Conservation (phyloP, 2,888 invertebrate species). For the Pycnomerus fuliginosus region DNA sequence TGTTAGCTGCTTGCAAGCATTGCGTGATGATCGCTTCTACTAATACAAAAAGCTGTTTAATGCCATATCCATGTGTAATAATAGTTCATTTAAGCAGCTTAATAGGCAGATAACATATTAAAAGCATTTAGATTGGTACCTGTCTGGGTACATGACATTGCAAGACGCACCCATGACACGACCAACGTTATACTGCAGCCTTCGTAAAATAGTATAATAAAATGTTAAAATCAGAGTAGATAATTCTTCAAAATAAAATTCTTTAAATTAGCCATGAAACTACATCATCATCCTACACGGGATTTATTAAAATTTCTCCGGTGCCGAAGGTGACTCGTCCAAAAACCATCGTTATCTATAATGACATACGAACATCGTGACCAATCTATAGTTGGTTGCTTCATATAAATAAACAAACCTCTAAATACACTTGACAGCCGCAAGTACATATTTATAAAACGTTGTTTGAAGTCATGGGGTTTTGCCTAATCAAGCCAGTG, state of each 20-base stretch:
- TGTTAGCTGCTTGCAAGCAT: too few species aligned
- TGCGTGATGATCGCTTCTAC: too few species aligned
- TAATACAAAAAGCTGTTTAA: slow-evolving; percentile 10
- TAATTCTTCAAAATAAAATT: too few species aligned
- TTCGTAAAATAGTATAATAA: too few species aligned
- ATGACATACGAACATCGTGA: slow-evolving; percentile 23
- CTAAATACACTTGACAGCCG: slow-evolving; percentile 19
- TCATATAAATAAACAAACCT: slow-evolving; percentile 17
- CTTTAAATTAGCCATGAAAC: too few species aligned
- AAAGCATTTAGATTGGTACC: slow-evolving; percentile 18
- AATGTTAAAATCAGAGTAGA: too few species aligned
- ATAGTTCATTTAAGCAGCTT: slow-evolving; percentile 14
- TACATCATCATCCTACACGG: too few species aligned
- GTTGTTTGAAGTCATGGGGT: neutral
- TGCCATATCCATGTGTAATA: slow-evolving; percentile 16
- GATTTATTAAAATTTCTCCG: too few species aligned
- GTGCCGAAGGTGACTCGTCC: slow-evolving; percentile 13
- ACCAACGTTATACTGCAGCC: too few species aligned
- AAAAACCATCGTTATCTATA: slow-evolving; percentile 13
- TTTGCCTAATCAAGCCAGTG: slow-evolving; percentile 17
- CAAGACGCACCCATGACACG: slow-evolving; percentile 15
- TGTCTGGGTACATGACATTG: slow-evolving; percentile 16
- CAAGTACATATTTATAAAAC: slow-evolving; percentile 5
- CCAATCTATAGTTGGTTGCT: slow-evolving; percentile 23
- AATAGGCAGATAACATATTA: slow-evolving; percentile 16